Percentiles rank a stretch among this genome's conserved stretches.
These are phyloP conservation scores for Salarias fasciatus DNA, from an alignment of 2,797 vertebrate genomes.

Conservation along the genomic window DNA sequence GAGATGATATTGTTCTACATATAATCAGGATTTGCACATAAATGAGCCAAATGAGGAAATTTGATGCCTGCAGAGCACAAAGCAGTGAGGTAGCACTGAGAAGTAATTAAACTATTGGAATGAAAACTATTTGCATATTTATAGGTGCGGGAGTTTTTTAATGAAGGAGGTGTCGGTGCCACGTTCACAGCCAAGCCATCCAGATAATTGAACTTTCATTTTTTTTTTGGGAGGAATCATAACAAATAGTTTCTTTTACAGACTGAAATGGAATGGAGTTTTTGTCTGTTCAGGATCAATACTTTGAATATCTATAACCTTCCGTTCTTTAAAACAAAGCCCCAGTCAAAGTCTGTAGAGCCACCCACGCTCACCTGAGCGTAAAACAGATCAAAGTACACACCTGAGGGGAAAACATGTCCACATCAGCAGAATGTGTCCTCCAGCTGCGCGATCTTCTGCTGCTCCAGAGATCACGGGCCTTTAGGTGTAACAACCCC, in stretches of 20 bases:
- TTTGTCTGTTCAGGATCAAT: too few relatives aligned
- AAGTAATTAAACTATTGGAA: background rate
- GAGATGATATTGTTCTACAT: too few relatives aligned
- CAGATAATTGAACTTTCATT: too few relatives aligned
- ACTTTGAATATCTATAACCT: background rate
- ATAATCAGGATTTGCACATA: background rate
- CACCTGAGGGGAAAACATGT: slow-evolving; percentile 7
- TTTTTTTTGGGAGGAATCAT: too few relatives aligned
- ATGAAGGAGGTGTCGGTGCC: background rate
- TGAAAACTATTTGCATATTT: background rate
- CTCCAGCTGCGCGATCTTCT: slow-evolving; percentile 1
- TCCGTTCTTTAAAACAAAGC: too few relatives aligned
- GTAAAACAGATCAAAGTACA: slow-evolving; percentile 36
- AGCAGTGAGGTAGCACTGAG: background rate
- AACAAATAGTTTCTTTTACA: too few relatives aligned
- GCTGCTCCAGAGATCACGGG: slow-evolving; percentile 10
- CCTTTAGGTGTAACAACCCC: slow-evolving; percentile 38
- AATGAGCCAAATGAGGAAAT: background rate
- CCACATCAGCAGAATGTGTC: slow-evolving; percentile 26
- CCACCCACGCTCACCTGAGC: background rate
- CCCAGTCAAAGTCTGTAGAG: background rate
- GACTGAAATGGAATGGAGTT: background rate
- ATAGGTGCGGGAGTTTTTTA: background rate
- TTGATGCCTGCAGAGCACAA: background rate
- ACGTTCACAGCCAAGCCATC: too few relatives aligned